These are phyloP conservation scores for Drosophila mayri DNA, from an alignment of 1,140 invertebrate genomes.

Conservation along the genomic window DNA sequence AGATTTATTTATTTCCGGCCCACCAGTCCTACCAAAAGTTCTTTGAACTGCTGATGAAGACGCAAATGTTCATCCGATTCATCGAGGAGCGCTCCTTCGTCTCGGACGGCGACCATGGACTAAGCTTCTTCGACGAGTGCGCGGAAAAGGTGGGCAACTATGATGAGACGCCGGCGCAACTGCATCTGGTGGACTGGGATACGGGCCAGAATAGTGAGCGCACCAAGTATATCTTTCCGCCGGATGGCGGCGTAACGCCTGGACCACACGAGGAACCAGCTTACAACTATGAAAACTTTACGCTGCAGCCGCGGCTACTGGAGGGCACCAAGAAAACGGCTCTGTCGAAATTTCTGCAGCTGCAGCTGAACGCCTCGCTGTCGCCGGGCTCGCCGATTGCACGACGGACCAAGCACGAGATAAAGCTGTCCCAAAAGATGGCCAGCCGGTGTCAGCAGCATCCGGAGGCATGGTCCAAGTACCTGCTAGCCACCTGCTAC, in stretches of 20 bases:
- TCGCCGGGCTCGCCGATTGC: slow-evolving; percentile 95
- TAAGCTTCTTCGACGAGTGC: slow-evolving; percentile 99
- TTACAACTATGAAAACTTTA: slow-evolving; percentile 87
- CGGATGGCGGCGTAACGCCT: slow-evolving; percentile 87
- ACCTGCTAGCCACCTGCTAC: slow-evolving; percentile 93
- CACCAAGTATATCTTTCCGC: slow-evolving; percentile 98
- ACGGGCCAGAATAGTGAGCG: slow-evolving; percentile 90
- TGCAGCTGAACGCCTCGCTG: slow-evolving; percentile 85
- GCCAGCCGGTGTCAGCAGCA: slow-evolving; percentile 91
- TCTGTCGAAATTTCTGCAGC: slow-evolving; percentile 81
- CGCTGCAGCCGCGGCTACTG: slow-evolving; percentile 86
- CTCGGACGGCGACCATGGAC: slow-evolving; percentile 95
- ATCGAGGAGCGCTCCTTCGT: slow-evolving; percentile 99
- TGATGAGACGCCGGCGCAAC: slow-evolving; percentile 86
- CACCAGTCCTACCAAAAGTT: slow-evolving; percentile 94
- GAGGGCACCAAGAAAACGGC: slow-evolving; percentile 82
- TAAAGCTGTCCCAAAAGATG: slow-evolving; percentile 95
- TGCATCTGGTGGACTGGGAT: slow-evolving; percentile 91
- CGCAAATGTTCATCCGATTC: slow-evolving; percentile 99
- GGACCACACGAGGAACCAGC: slow-evolving; percentile 6
- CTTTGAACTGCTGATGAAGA: slow-evolving; percentile 94
- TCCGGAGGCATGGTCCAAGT: slow-evolving; percentile 96
- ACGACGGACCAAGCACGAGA: slow-evolving; percentile 96
- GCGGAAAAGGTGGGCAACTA: slow-evolving; percentile 90
- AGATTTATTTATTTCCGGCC: background rate